Evolutionary conservation across 1,140 invertebrate genomes (phyloP).

Genomic region (Sitobion miscanthi): DNA sequence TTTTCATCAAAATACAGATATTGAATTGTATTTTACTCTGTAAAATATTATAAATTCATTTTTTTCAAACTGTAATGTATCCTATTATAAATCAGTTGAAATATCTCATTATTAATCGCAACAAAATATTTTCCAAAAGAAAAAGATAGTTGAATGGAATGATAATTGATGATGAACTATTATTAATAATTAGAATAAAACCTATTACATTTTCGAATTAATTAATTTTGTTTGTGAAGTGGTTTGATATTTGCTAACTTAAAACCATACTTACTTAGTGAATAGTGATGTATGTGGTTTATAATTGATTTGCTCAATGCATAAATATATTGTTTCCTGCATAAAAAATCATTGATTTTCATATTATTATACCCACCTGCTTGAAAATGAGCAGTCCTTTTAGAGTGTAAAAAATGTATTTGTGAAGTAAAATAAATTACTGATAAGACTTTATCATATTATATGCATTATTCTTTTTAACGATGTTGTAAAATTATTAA

Average conservation of each 20-base stretch:
- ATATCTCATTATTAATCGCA: too few relatives aligned
- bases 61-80: not conserved
- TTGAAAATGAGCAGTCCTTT: not conserved
- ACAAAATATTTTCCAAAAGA: not conserved
- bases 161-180: not conserved
- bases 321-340: not conserved
- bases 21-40: not conserved
- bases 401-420: not conserved
- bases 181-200: not conserved
- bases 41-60: not conserved
- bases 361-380: not conserved
- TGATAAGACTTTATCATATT: not conserved
- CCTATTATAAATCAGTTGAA: not conserved
- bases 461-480: not conserved
- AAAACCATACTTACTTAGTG: not conserved
- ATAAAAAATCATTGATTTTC: not conserved
- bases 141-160: not conserved
- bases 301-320: not conserved
- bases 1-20: too few relatives aligned
- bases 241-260: not conserved
- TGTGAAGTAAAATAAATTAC: not conserved
- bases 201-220: not conserved
- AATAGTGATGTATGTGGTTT: not conserved
- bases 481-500: not conserved
- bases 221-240: not conserved